phyloP scores from a whole-genome alignment of 2,797 vertebrate genomes.

The Staurois parvus region DNA sequence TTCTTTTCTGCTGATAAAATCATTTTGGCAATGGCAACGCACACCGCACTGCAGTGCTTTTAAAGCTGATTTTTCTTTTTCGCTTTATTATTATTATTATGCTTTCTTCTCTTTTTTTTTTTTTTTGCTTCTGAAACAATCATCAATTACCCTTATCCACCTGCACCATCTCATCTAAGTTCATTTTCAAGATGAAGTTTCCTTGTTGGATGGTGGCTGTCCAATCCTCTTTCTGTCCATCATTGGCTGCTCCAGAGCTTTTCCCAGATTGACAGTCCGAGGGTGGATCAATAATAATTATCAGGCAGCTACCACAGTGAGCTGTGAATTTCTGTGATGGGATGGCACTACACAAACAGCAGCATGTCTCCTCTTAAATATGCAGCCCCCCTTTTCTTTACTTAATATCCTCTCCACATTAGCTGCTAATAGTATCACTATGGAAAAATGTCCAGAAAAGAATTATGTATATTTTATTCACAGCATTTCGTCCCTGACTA shows the following conservation, averaged over 20 bases:
- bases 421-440: background rate
- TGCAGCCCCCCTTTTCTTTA: constrained; percentile 72
- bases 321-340: constrained; percentile 80
- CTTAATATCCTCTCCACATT: constrained; percentile 44
- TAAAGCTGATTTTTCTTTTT: constrained; percentile 62
- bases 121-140: constrained; percentile 86
- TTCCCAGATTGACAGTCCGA: constrained; percentile 89
- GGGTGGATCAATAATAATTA: constrained; percentile 98
- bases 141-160: constrained; percentile 95
- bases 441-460: constrained; percentile 11
- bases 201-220: constrained; percentile 87
- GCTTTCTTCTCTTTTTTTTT: constrained; percentile 67
- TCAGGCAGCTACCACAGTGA: constrained; percentile 85
- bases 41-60: too few relatives aligned
- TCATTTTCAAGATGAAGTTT: constrained; percentile 91
- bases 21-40: too few relatives aligned
- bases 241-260: constrained; percentile 80
- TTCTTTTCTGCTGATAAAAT: too few relatives aligned
- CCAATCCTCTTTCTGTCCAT: constrained; percentile 92
- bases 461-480: constrained; percentile 4
- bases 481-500: background rate
- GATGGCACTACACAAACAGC: constrained; percentile 81
- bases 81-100: constrained; percentile 67
- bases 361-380: constrained; percentile 75
- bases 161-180: constrained; percentile 88